Base-by-base conservation (phyloP, 1,140 invertebrate species). In the Ceratitis capitata region DNA sequence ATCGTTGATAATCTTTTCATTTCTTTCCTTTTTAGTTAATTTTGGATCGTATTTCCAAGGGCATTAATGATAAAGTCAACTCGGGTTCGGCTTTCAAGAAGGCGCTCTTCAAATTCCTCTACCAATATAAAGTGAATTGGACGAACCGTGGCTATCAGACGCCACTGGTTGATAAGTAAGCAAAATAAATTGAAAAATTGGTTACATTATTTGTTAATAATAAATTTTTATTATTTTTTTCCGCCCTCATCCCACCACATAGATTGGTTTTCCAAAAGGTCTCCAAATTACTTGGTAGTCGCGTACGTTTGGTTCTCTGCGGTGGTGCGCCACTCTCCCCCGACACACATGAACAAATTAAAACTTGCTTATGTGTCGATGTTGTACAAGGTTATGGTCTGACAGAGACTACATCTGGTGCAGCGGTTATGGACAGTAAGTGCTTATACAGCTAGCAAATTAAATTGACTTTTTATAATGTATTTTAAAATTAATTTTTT, bases 341-440 rank as follows among this genome's bases (percentile, higher is more conserved):
- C 3, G 98, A 99, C 89, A 99, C 98, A 10, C 98, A 99, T 89
- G 95, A 96, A 88, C 98, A 99, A 92, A 97, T 99, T 87, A 96
- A 98, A 91, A 95, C 97, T 85, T 98, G 98, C 91, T 94, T 99
- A 32, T 99, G 97, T 91, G 95, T 97, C 61, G 95, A 96, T 64
- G 95, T 99, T 32, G 95, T 97, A 78, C 98, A 98, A 91, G 99
- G 98, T 69, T 99, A 99, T 93, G 99, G 98, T 9, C 94, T 99
- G 49, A 99, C 99, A 1, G 98, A 99, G 94, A 99, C 98, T 12
- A 97, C 96, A 87, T 98, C 98, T 3, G 97, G 96, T 89, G 97
- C 97, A 39, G 96, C 97, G 23, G 96, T 98, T 84, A 96, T 97
- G 94, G 96, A 98, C 91, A 92, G 95, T 95, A 93, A 93, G 93